phyloP scores from a whole-genome alignment of 2,888 invertebrate species.

The Timema cristinae region DNA sequence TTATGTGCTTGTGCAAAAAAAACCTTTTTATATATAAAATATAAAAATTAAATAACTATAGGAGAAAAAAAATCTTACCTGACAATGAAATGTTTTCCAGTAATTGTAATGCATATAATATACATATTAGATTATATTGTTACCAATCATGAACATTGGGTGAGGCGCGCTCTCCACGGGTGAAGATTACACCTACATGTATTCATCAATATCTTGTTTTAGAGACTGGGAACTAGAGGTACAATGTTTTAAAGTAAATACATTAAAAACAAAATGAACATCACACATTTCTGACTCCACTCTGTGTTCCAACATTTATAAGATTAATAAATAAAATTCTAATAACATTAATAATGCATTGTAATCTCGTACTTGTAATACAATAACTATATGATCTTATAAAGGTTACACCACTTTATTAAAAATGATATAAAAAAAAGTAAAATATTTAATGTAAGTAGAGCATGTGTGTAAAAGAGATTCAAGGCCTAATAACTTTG shows the following conservation, averaged over 20 bases:
- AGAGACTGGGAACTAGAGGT: slow-evolving; percentile 24
- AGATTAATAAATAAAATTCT: slow-evolving; percentile 15
- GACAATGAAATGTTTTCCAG: slow-evolving; percentile 21
- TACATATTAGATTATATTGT: slow-evolving; percentile 8
- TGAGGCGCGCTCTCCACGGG: background rate
- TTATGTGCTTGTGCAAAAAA: slow-evolving; percentile 16
- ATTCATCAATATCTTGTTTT: slow-evolving; percentile 6
- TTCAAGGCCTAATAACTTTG: too few species aligned
- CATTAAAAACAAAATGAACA: slow-evolving; percentile 21
- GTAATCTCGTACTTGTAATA: slow-evolving; percentile 18
- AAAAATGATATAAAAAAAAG: background rate
- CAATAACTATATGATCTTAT: background rate
- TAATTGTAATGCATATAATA: slow-evolving; percentile 17
- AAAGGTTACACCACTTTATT: slow-evolving; percentile 1
- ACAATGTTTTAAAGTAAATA: slow-evolving; percentile 20
- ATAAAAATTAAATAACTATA: too few species aligned
- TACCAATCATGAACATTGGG: slow-evolving; percentile 2
- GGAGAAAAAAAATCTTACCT: slow-evolving; percentile 14
- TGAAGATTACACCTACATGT: background rate
- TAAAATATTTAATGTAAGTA: background rate
- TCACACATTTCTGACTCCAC: slow-evolving; percentile 31
- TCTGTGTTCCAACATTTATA: slow-evolving; percentile 30
- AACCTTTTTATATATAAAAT: slow-evolving; percentile 3
- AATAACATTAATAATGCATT: slow-evolving; percentile 15
- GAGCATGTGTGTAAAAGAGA: too few species aligned